Conservation (phyloP, 2,888 invertebrate species). For the Stenotaenia linearis region DNA sequence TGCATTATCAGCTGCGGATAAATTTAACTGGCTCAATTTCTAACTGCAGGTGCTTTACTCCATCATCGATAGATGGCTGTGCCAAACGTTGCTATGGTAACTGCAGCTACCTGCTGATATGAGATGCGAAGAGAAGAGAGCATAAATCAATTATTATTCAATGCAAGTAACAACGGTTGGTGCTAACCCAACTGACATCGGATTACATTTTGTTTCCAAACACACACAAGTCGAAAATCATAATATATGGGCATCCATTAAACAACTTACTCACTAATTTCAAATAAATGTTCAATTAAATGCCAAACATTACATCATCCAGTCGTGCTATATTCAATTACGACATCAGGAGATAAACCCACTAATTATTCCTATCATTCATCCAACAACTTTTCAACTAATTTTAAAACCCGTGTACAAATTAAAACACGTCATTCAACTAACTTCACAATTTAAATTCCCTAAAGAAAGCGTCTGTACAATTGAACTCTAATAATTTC, state of each 20-base stretch:
- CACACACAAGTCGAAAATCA: not conserved
- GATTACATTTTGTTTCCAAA: not conserved
- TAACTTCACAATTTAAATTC: not conserved
- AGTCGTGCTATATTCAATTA: slow-evolving; percentile 11
- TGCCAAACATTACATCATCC: slow-evolving; percentile 15
- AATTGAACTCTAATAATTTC: not conserved
- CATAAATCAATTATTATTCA: slow-evolving; percentile 19
- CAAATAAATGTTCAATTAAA: slow-evolving; percentile 14
- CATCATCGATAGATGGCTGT: slow-evolving; percentile 10
- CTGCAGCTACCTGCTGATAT: slow-evolving; percentile 2
- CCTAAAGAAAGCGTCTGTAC: not conserved
- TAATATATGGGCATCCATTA: slow-evolving; percentile 4
- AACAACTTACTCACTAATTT: slow-evolving; percentile 1
- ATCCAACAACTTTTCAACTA: slow-evolving; percentile 14
- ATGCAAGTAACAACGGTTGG: slow-evolving; percentile 15
- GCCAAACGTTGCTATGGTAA: not conserved
- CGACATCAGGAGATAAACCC: slow-evolving; percentile 3
- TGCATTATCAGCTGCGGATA: slow-evolving; percentile 15
- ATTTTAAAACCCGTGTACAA: not conserved
- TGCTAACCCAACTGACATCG: slow-evolving; percentile 13
- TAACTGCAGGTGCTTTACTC: slow-evolving; percentile 14
- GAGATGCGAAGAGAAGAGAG: not conserved
- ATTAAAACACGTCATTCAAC: not conserved
- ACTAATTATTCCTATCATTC: slow-evolving; percentile 5
- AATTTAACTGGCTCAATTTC: slow-evolving; percentile 19